Evolutionary conservation across 35 echinoderm and acorn worm genomes (phyloP), one percentile per base, ranked within the genome.

Genomic region (Heliocidaris erythrogramma): DNA sequence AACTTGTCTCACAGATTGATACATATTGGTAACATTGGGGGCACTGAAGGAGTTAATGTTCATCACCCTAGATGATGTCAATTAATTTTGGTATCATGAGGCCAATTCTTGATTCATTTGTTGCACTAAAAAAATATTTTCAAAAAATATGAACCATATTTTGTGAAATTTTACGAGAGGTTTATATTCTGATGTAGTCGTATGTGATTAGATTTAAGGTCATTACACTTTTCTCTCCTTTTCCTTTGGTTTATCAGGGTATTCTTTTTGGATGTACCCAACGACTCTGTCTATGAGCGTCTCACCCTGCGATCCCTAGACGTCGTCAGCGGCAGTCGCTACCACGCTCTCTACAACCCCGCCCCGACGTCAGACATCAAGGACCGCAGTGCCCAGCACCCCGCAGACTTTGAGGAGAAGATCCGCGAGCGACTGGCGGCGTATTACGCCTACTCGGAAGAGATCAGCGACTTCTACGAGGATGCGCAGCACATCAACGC

Each of bases 301-400:
- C 94, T 99, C 16, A 99, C 98, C 24, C 91, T 99, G 18, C 97
- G 98, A 12, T 96, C 96, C 18, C 86, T 97, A 13, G 98, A 99
- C 71, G 90, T 91, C 14, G 94, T 99, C 30, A 99, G 96, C 9
- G 98, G 98, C 86, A 88, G 94, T 31, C 94, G 95, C 47, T 99
- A 97, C 92, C 98, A 99, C 48, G 95, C 95, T 90, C 95, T 99
- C 6, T 99, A 99, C 92, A 99, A 99, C 92, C 98, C 98, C 17
- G 97, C 98, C 13, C 94, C 95, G 12, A 97, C 98, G 47, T 93
- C 90, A 6, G 94, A 97, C 30, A 97, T 99, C 93, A 99, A 97
- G 88, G 98, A 97, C 4, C 93, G 98, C 21, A 92, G 93, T 29
- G 85, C 90, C 49, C 96, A 96, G 92, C 97, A 99, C 49, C 97